These are phyloP conservation scores for Drosophila athabasca DNA, from an alignment of 1,140 invertebrate genomes.

Conservation along the genomic window DNA sequence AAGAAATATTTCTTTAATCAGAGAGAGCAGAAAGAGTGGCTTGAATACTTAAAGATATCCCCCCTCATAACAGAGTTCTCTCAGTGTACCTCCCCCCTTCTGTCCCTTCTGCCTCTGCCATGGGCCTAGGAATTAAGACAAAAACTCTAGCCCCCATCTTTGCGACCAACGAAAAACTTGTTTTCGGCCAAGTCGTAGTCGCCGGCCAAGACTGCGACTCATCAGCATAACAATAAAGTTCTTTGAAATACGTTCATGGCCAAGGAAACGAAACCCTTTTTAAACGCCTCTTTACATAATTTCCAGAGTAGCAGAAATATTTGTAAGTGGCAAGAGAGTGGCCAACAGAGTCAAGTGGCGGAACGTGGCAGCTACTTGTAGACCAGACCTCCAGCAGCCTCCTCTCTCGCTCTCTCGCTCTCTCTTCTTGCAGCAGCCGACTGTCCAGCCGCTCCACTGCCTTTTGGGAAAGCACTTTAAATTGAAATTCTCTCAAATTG, in stretches of 20 bases:
- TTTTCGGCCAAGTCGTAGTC: slow-evolving; percentile 20
- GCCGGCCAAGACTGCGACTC: slow-evolving; percentile 16
- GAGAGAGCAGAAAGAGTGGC: too few relatives aligned
- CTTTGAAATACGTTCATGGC: slow-evolving; percentile 46
- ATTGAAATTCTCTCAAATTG: slow-evolving; percentile 56
- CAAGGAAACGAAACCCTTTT: slow-evolving; percentile 38
- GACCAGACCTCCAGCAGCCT: slow-evolving; percentile 14
- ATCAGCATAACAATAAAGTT: slow-evolving; percentile 70
- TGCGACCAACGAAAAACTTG: slow-evolving; percentile 13
- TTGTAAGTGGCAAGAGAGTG: not conserved
- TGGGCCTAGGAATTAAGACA: slow-evolving; percentile 33
- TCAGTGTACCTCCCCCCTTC: too few relatives aligned
- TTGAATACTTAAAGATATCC: not conserved
- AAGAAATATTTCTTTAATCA: too few relatives aligned
- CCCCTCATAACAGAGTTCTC: not conserved
- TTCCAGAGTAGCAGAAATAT: slow-evolving; percentile 16
- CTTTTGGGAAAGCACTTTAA: slow-evolving; percentile 35
- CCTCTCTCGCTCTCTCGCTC: not conserved
- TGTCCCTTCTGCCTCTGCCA: not conserved
- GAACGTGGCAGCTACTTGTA: slow-evolving; percentile 34
- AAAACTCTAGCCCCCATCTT: slow-evolving; percentile 19
- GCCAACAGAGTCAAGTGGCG: slow-evolving; percentile 33
- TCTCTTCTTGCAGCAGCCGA: too few relatives aligned
- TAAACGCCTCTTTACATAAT: slow-evolving; percentile 60
- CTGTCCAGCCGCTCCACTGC: too few relatives aligned